These are phyloP conservation scores for Pantherophis guttatus DNA, from an alignment of 2,113 vertebrate genomes.

Conservation along the genomic window DNA sequence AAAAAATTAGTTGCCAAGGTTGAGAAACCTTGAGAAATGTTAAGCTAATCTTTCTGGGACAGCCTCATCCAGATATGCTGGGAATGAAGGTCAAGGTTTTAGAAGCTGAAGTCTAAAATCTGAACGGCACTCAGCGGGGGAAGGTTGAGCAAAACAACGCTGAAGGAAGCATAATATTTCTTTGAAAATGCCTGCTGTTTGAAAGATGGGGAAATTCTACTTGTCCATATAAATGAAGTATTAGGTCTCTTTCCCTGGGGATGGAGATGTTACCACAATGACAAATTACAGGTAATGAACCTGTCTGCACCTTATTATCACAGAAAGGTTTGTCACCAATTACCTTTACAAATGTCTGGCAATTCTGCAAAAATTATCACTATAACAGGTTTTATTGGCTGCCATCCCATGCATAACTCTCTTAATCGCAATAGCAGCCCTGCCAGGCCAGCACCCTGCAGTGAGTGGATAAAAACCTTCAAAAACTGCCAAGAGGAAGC, in stretches of 20 bases:
- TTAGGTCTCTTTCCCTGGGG: not conserved
- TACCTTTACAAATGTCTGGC: not conserved
- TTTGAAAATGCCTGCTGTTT: not conserved
- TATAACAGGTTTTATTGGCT: not conserved
- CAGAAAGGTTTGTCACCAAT: not conserved
- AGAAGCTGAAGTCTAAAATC: not conserved
- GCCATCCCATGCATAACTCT: not conserved
- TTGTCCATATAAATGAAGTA: not conserved
- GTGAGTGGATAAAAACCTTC: not conserved
- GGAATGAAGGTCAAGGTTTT: not conserved
- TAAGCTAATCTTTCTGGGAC: not conserved
- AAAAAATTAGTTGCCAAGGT: not conserved
- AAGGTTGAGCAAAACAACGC: not conserved
- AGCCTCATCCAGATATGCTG: not conserved
- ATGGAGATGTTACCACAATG: not conserved
- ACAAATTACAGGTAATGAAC: not conserved
- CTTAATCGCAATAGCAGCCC: not conserved
- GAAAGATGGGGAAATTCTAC: not conserved
- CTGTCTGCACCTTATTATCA: not conserved
- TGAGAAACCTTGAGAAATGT: not conserved
- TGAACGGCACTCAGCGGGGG: not conserved
- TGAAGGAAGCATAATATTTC: not conserved
- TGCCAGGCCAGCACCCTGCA: not conserved
- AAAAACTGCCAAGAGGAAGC: not conserved
- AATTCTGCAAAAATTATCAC: not conserved